Base-by-base conservation (phyloP, 2,888 invertebrate species). In the Diogma glabrata region DNA sequence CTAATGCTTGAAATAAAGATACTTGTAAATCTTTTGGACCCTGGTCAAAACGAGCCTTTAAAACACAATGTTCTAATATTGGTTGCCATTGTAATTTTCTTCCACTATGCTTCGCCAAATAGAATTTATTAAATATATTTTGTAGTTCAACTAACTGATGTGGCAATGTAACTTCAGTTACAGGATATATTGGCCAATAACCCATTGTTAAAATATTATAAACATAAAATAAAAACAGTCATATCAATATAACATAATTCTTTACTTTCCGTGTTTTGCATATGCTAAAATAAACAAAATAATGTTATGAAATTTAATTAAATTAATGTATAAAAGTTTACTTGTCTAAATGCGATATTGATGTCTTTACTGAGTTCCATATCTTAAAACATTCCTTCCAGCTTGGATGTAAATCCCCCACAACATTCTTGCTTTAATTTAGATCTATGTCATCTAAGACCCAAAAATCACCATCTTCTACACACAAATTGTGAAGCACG, bases 381-480 rank as follows among this genome's bases (percentile, higher is more conserved):
- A 61, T 99, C 99, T 69, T 97, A 97, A 69, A 99, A 99, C 99
- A 99, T 99, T 61, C 97, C 97, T 69, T 99, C 99, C 12, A 99
- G 73, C 69, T 99, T 99, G 54, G 93, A 93, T 0, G 99, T 99
- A 69, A 99, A 99, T 3, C 93, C 96, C 22, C 95, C 94, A 3
- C 99, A 99, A 67, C 99, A 99, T 73, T 99, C 99, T 70, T 97
- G 96, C 66, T 99, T 99, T 58, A 99, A 74, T 71, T 99, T 99
- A 47, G 94, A 93, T n/a, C n/a, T n/a, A n/a, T n/a, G n/a, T n/a
- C n/a, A n/a, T n/a, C n/a, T n/a, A n/a, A n/a, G n/a, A n/a, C n/a
- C n/a, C n/a, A n/a, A n/a, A n/a, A n/a, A n/a, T n/a, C n/a, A n/a
- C n/a, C n/a, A n/a, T n/a, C n/a, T n/a, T n/a, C n/a, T n/a, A n/a